Base-by-base conservation (phyloP, 2,797 vertebrate genomes). In the Sebastes ruberrimus region DNA sequence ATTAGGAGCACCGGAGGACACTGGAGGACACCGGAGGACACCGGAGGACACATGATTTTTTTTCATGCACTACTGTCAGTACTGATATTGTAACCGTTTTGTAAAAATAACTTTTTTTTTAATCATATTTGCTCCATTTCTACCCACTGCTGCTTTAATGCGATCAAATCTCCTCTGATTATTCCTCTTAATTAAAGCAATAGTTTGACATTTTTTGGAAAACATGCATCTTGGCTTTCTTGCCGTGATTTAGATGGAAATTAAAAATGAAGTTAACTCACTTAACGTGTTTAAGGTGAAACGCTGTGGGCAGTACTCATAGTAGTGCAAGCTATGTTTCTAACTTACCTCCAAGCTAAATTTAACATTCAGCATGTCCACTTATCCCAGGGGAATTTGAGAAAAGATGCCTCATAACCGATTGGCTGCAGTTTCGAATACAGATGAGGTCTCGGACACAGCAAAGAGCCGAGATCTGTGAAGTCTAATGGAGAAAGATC, bases 361-460 rank as follows among this genome's bases (percentile, higher is more conserved):
- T 23, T 72, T 69, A 59, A 64, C 59, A 80, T 78, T 75, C 27
- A 42, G 42, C 23, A 13, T 52, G 38, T 78, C 28, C 71, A 71
- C 46, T 35, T 55, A 60, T 49, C 78, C 32, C 1, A 2, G 53
- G 2, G 32, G 42, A 80, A 81, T 67, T 74, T 35, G 25, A 66
- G 16, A 53, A 53, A 71, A 71, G 28, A 64, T 64, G 7, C 30
- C n/a, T 30, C 1, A 49, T 61, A 73, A 80, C 14, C 20, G 55
- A 82, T 69, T 67, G 46, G 42, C 57, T 76, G 62, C 59, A 69
- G 27, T 33, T 77, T 22, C 65, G 55, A 88, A 81, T 83, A 56
- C 65, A 81, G 60, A 82, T 73, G 23, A 72, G 32, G 10, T 63
- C 18, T 71, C 22, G 27, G 49, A 73, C 30, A 55, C 6, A 71